These are phyloP conservation scores for Salvator merianae DNA, from an alignment of 2,113 vertebrate species.

Conservation along the genomic window DNA sequence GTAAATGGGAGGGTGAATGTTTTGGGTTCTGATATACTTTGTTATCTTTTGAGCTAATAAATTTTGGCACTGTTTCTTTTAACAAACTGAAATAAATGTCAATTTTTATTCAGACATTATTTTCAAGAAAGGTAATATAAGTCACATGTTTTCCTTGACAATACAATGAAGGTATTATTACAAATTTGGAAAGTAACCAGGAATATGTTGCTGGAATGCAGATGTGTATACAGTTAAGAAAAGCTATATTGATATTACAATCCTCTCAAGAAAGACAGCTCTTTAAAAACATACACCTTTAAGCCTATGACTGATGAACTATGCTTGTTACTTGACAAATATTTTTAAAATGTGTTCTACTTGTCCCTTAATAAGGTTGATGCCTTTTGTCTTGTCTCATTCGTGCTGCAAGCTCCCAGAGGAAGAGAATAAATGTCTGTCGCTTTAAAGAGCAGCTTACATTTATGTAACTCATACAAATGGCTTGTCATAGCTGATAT, in stretches of 20 bases:
- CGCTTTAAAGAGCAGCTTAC: background rate
- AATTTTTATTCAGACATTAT: background rate
- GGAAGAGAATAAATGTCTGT: fast-evolving
- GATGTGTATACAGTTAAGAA: background rate
- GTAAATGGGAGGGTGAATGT: background rate
- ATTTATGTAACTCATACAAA: background rate
- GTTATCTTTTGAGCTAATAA: conserved; percentile 4
- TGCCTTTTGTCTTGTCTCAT: background rate
- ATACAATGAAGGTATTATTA: background rate
- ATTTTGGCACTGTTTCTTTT: background rate
- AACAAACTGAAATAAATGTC: background rate
- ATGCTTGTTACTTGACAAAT: background rate
- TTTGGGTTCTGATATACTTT: background rate
- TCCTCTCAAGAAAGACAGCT: background rate
- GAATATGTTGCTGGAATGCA: background rate
- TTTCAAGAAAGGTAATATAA: background rate
- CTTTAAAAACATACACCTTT: background rate
- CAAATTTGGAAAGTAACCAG: background rate
- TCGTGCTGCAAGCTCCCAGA: background rate
- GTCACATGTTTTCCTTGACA: background rate
- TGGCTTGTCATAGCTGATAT: background rate
- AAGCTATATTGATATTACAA: background rate
- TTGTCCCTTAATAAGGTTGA: background rate
- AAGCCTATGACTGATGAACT: background rate
- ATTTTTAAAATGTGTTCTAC: background rate